Evolutionary conservation across 2,113 vertebrate species (phyloP).

Genomic region (Gymnobelideus leadbeateri): DNA sequence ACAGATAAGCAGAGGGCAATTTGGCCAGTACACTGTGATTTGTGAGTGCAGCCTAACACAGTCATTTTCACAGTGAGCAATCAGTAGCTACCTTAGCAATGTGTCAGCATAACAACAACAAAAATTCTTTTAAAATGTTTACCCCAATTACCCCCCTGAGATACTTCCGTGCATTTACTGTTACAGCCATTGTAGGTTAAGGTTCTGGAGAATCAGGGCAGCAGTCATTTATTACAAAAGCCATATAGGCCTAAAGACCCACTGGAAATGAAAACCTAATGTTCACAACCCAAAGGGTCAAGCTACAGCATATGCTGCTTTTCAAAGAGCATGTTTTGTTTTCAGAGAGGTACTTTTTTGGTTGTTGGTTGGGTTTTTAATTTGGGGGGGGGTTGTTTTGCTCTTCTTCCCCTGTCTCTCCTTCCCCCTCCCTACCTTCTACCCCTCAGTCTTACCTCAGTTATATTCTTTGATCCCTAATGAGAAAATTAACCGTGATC

Average conservation of each 20-base stretch:
- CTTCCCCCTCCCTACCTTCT: not conserved
- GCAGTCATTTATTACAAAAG: not conserved
- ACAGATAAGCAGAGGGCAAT: slow-evolving; percentile 69
- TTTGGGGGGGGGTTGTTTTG: not conserved
- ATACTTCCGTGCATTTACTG: slow-evolving; percentile 32
- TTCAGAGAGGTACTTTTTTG: not conserved
- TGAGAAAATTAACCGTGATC: not conserved
- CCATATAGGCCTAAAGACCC: not conserved
- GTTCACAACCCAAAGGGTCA: not conserved
- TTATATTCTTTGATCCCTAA: not conserved
- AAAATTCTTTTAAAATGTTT: slow-evolving; percentile 73
- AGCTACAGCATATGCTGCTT: not conserved
- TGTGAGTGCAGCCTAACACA: slow-evolving; percentile 67
- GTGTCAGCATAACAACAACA: slow-evolving; percentile 70
- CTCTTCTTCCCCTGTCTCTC: not conserved
- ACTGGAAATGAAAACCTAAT: not conserved
- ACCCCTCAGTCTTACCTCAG: not conserved
- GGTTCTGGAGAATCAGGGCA: slow-evolving; percentile 43
- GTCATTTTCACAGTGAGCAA: slow-evolving; percentile 74
- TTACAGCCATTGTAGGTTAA: slow-evolving; percentile 62
- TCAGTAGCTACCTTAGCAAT: slow-evolving; percentile 71
- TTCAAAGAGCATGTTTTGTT: not conserved
- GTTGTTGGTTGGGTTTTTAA: not conserved
- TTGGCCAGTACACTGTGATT: slow-evolving; percentile 76
- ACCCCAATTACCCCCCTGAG: slow-evolving; percentile 68